Evolutionary conservation across 2,888 invertebrate species (phyloP), one percentile per base, ranked within the genome.

Genomic region (Eucriotettix oculatus): DNA sequence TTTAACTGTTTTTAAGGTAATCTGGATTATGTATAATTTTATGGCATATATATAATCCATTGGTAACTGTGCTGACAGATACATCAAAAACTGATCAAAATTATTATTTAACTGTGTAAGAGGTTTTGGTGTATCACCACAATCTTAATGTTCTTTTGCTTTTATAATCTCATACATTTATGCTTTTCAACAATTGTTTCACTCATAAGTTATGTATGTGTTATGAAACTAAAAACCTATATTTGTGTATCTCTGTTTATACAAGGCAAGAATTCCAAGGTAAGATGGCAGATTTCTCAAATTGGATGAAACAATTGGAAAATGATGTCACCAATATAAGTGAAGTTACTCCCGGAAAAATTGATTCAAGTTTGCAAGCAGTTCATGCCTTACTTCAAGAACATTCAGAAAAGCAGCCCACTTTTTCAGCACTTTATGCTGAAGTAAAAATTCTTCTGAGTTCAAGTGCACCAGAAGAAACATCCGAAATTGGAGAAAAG

Each of bases 311-410:
- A 17, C 80, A 84, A 58, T 78, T 90, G 61, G 80, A 82, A 65
- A 78, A 81, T 43, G 86, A 86, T 67, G 79, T 86, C 29, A 83
- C 83, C 55, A 85, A 87, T 67, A 84, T 89, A 59, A 88, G 89
- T 69, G 89, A 90, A 71, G 82, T 95, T 1, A 82, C 83, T 65
- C 81, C 87, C 0, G 90, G 90, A 68, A 86, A 87, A 70, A 86
- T 94, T 0, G 90, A 90, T 67, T 79, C 83, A 0, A 82, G 84
- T 44, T 73, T 93, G 12, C 87, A 90, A 69, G 82, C 85, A 0
- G 82, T 90, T 66, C 89, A 93, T 71, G 83, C 84, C 0, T 75
- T 92, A 40, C 76, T 89, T 59, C 88, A 90, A 72, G 94, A 95
- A 68, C 89, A 90, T 70, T 84, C 86, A 1, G 89, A 91, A 54